A percentile compares a stretch with the other conserved stretches of the same genome.
Conservation (phyloP, 2,888 invertebrate species). For the Rotaria magnacalcarata region DNA sequence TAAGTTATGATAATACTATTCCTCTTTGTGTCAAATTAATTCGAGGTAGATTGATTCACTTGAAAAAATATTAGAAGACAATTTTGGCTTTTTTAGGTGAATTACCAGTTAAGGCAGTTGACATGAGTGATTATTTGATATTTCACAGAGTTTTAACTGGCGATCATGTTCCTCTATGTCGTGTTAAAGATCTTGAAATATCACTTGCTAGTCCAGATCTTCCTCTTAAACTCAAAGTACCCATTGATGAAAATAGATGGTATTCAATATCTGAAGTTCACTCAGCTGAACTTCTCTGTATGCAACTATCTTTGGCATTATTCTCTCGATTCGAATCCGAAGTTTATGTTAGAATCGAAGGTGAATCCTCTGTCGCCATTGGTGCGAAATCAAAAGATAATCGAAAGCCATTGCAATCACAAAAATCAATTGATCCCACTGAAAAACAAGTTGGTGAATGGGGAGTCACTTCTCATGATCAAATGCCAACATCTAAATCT, state of each 20-base stretch:
- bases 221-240: background rate
- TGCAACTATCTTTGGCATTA: background rate
- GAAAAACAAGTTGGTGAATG: no score
- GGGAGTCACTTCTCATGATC: no score
- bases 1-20: background rate
- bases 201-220: background rate
- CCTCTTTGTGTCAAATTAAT: background rate
- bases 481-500: background rate
- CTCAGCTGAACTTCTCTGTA: background rate
- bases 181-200: background rate
- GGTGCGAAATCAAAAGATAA: no score
- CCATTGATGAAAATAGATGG: background rate
- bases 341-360: background rate
- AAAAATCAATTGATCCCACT: no score
- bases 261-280: background rate
- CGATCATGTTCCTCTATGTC: background rate
- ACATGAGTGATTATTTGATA: background rate
- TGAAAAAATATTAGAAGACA: no score
- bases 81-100: background rate
- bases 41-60: background rate
- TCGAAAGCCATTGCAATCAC: no score
- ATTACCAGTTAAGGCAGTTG: background rate
- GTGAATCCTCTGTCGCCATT: background rate
- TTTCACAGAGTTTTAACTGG: background rate
- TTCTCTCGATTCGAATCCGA: background rate